Base-by-base conservation (phyloP, 2,113 vertebrate species). In the Oryzias curvinotus region DNA sequence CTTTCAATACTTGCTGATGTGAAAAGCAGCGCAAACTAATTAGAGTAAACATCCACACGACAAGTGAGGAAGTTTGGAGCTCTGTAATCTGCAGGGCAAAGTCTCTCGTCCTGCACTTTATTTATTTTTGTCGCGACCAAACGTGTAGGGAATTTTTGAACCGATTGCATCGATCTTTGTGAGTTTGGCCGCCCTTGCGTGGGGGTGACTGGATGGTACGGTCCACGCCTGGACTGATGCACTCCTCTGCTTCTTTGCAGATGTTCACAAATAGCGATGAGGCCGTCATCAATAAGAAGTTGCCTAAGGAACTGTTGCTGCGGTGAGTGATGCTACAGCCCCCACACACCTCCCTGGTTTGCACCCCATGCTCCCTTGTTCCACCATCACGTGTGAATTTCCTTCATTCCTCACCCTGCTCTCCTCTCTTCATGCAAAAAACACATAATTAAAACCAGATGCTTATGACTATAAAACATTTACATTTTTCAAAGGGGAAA, bases 221-320 rank as follows among this genome's bases (percentile, higher is more conserved):
- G 26, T 28, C 26, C 21, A 5, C 5, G 50, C 70, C 42, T 14
- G 26, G 49, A 58, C 53, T 84, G 56, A 85, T 42, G 3, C 63
- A 42, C 58, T 77, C 52, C 42, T 76, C 44, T 65, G 50, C 41
- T 43, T 46, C 16, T 15, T 88, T 89, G 45, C 92, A 99, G 96
- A 98, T 99, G 96, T 99, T 99, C 94, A 97, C 96, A 84, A 99
- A 96, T 91, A 98, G 94, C 0, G 97, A 99, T 17, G 97, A 99
- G 88, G 97, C 97, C 46, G 93, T 92, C 56, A 99, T 99, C 90
- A 99, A 98, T 89, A 99, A 98, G 85, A 99, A 99, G 85, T 92
- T 99, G 79, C 97, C 97, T 3, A 99, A 99, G 90, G 97, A 99
- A 84, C 94, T 99, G 77, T 89, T 99, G 59, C 90, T 99, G 75